Conservation (phyloP, 2,888 invertebrate genomes). For the Troides aeacus region DNA sequence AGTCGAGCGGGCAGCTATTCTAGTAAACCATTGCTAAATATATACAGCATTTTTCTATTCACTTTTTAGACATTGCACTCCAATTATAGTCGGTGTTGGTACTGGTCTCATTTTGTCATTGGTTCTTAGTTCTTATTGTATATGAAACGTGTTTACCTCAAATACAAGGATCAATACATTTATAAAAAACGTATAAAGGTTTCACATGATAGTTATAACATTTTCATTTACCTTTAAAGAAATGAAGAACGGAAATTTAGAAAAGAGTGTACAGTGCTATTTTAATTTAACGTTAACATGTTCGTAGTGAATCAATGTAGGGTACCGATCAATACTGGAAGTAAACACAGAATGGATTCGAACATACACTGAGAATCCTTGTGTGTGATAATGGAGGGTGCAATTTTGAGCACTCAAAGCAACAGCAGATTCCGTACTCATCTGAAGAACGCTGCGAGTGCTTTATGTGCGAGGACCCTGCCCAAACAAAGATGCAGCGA, state of each 20-base stretch:
- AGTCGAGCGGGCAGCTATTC: conserved; percentile 44
- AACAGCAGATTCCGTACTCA: conserved; percentile 70
- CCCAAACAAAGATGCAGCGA: conserved; percentile 71
- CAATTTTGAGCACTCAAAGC: conserved; percentile 72
- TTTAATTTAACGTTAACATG: conserved; percentile 26
- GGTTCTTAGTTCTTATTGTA: not conserved
- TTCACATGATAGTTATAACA: conserved; percentile 2
- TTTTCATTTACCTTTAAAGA: conserved; percentile 4
- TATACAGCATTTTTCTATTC: conserved; percentile 14
- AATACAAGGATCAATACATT: conserved; percentile 16
- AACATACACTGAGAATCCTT: conserved; percentile 51
- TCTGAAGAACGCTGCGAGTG: conserved; percentile 73
- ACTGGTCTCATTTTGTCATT: conserved; percentile 7
- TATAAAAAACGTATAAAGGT: not conserved
- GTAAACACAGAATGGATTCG: conserved; percentile 53
- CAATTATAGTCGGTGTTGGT: conserved; percentile 6
- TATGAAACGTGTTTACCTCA: not conserved
- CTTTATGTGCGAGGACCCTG: conserved; percentile 69
- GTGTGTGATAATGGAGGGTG: conserved; percentile 71
- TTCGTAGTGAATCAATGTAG: conserved; percentile 28
- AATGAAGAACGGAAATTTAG: conserved; percentile 17
- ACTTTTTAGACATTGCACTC: conserved; percentile 13
- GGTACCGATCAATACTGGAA: conserved; percentile 30
- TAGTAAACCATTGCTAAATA: conserved; percentile 49
- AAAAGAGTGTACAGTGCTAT: conserved; percentile 16